A percentile compares a stretch with the other conserved stretches of the same genome.
These are phyloP conservation scores for Leptinotarsa tumamoca DNA, from an alignment of 2,888 invertebrate genomes.

Conservation along the genomic window DNA sequence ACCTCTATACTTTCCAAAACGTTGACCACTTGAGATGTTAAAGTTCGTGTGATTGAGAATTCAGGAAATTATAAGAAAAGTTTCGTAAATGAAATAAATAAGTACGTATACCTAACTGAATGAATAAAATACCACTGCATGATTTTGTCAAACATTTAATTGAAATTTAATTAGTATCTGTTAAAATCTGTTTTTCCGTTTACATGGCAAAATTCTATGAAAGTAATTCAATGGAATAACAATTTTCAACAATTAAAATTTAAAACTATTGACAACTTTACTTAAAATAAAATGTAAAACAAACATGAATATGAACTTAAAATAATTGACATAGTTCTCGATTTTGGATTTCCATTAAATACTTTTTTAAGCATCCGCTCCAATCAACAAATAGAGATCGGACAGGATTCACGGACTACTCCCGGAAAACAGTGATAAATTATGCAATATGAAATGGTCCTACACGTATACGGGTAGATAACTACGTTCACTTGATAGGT, in stretches of 20 bases:
- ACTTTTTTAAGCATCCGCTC: not conserved
- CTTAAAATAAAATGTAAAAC: not conserved
- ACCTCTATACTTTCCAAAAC: too few species aligned
- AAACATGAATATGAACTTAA: constrained; percentile 1
- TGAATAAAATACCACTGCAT: not conserved
- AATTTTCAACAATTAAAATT: not conserved
- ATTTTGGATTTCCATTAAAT: not conserved
- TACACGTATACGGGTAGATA: not conserved
- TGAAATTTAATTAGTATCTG: not conserved
- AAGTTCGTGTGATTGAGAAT: too few species aligned
- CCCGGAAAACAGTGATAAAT: not conserved
- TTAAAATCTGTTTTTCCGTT: not conserved
- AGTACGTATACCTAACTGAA: too few species aligned
- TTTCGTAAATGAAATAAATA: too few species aligned
- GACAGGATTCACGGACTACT: not conserved
- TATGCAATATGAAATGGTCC: constrained; percentile 1
- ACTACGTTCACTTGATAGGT: too few species aligned
- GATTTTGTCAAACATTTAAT: constrained; percentile 8
- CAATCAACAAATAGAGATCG: not conserved
- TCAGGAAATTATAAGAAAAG: too few species aligned
- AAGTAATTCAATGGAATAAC: not conserved
- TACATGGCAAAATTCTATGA: not conserved
- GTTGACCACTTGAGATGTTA: too few species aligned
- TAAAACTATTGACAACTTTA: not conserved
- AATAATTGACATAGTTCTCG: constrained; percentile 7